Evolutionary conservation across 2,113 vertebrate species (phyloP).

Genomic region (Tychaedon coryphoeus): DNA sequence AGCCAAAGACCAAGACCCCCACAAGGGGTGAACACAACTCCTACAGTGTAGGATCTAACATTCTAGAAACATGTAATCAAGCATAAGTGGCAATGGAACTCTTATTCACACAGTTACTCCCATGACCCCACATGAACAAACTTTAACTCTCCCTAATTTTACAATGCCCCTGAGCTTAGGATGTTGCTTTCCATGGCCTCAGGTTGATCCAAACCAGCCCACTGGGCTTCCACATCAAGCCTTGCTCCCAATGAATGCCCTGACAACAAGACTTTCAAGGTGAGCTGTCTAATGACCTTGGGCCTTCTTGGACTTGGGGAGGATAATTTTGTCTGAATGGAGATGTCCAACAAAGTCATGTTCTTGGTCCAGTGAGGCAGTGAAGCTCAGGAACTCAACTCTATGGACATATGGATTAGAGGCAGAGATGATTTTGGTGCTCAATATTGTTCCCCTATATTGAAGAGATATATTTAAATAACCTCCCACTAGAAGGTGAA

Average conservation of each 20-base stretch:
- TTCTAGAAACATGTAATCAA: too few relatives aligned
- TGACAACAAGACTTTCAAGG: not conserved
- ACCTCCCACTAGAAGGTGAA: not conserved
- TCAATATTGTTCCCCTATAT: not conserved
- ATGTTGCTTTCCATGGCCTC: too few relatives aligned
- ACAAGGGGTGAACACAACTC: too few relatives aligned
- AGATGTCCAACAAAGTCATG: accelerated
- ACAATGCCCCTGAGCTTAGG: too few relatives aligned
- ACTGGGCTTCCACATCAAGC: too few relatives aligned
- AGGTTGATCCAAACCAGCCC: too few relatives aligned
- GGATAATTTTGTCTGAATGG: not conserved
- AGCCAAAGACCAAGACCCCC: too few relatives aligned
- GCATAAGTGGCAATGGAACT: too few relatives aligned
- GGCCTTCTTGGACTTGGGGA: not conserved
- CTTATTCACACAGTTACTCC: too few relatives aligned
- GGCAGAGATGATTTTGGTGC: not conserved
- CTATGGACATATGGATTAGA: not conserved
- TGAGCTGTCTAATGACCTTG: not conserved
- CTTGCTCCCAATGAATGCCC: not conserved
- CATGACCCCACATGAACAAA: too few relatives aligned
- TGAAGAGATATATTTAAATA: not conserved
- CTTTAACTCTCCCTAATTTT: too few relatives aligned
- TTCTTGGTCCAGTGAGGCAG: not conserved
- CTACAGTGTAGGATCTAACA: too few relatives aligned
- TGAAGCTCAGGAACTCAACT: not conserved